Evolutionary conservation across 2,113 vertebrate genomes (phyloP).

Genomic region (Gobio gobio): DNA sequence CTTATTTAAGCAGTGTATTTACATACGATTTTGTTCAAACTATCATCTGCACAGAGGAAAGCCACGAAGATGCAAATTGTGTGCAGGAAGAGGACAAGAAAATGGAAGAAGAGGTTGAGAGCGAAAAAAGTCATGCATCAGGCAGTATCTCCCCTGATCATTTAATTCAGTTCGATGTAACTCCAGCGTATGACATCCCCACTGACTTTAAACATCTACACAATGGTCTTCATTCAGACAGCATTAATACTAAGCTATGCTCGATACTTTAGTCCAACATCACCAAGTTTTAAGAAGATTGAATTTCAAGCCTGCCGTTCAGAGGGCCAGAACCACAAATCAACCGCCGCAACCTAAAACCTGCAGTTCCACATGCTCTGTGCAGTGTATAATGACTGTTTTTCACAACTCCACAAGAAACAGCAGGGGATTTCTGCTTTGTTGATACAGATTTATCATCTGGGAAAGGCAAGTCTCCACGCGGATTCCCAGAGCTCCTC

Average conservation of each 20-base stretch:
- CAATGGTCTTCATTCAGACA: conserved; percentile 26
- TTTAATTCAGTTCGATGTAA: conserved; percentile 31
- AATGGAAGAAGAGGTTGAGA: neutral
- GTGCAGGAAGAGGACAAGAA: neutral
- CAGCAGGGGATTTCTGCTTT: neutral
- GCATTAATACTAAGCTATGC: conserved; percentile 45
- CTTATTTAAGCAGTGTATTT: neutral
- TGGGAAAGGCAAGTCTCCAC: conserved; percentile 19
- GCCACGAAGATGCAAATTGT: neutral
- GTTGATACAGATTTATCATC: conserved; percentile 36
- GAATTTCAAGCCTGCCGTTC: neutral
- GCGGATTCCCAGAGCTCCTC: neutral
- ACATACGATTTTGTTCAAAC: neutral
- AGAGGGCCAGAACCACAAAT: neutral
- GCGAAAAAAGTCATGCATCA: neutral
- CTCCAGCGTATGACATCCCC: neutral
- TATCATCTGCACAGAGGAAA: conserved; percentile 13
- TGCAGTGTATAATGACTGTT: conserved; percentile 3
- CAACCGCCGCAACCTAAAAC: neutral
- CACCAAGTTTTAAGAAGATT: neutral
- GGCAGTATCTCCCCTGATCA: neutral
- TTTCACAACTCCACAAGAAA: conserved; percentile 4
- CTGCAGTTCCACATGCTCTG: neutral
- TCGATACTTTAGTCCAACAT: conserved; percentile 44
- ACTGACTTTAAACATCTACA: conserved; percentile 23